A percentile compares a stretch with the other conserved stretches of the same genome.
These are phyloP conservation scores for Xiphophorus couchianus DNA, from an alignment of 2,113 vertebrate species.

Conservation along the genomic window DNA sequence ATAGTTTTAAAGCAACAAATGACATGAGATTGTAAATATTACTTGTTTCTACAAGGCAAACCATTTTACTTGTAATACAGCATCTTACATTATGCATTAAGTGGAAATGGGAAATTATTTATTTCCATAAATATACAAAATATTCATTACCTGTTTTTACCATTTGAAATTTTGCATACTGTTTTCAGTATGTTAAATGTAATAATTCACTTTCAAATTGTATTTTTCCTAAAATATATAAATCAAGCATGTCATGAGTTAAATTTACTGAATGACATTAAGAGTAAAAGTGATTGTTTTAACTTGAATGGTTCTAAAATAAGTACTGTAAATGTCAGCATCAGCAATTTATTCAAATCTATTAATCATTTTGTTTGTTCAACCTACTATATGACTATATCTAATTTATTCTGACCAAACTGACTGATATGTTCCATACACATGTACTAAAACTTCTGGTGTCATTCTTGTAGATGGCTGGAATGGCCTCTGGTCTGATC, in stretches of 20 bases:
- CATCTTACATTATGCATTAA: too few species aligned
- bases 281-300: too few species aligned
- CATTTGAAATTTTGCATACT: not conserved
- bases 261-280: too few species aligned
- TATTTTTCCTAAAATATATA: not conserved
- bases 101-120: too few species aligned
- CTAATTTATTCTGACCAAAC: not conserved
- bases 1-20: too few species aligned
- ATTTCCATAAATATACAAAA: too few species aligned
- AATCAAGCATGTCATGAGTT: too few species aligned
- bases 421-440: not conserved
- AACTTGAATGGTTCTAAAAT: not conserved
- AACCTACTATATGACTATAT: not conserved
- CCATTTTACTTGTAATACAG: too few species aligned
- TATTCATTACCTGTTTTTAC: not conserved
- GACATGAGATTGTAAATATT: too few species aligned
- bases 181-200: not conserved
- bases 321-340: not conserved
- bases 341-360: slow-evolving; percentile 1
- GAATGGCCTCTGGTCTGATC: slow-evolving; percentile 83
- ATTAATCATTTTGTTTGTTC: not conserved
- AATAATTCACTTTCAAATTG: slow-evolving; percentile 1
- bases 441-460: not conserved
- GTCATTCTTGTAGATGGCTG: slow-evolving; percentile 83
- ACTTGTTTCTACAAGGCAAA: too few species aligned